Evolutionary conservation across 2,113 vertebrate genomes (phyloP).

Genomic region (Theristicus caerulescens): DNA sequence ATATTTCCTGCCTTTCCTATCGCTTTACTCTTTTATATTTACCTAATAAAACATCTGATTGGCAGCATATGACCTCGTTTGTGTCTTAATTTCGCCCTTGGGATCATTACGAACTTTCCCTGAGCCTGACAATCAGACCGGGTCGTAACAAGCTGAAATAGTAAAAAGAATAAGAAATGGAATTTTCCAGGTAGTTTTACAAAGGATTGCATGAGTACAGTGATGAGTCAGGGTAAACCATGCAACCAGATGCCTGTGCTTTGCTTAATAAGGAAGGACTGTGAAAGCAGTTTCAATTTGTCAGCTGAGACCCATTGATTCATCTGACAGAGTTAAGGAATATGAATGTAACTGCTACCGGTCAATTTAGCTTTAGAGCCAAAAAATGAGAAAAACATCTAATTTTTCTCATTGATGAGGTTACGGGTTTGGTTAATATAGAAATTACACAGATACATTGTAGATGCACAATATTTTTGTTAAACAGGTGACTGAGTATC

Average conservation of each 20-base stretch:
- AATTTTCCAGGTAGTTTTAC: neutral
- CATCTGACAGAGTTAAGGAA: neutral
- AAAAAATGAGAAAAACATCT: neutral
- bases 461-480: neutral
- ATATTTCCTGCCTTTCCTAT: no score
- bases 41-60: no score
- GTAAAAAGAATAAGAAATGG: neutral
- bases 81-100: no score
- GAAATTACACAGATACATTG: neutral
- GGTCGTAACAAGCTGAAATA: no score
- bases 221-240: neutral
- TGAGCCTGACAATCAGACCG: no score
- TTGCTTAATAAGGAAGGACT: neutral
- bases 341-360: neutral
- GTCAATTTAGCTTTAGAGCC: neutral
- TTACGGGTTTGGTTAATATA: neutral
- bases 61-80: no score
- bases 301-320: neutral
- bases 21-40: no score
- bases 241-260: neutral
- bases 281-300: neutral
- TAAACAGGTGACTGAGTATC: neutral
- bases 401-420: neutral
- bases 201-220: neutral
- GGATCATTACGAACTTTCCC: no score